These are phyloP conservation scores for Thalassaphorura encarpata DNA, from an alignment of 1,140 invertebrate species.

Conservation along the genomic window DNA sequence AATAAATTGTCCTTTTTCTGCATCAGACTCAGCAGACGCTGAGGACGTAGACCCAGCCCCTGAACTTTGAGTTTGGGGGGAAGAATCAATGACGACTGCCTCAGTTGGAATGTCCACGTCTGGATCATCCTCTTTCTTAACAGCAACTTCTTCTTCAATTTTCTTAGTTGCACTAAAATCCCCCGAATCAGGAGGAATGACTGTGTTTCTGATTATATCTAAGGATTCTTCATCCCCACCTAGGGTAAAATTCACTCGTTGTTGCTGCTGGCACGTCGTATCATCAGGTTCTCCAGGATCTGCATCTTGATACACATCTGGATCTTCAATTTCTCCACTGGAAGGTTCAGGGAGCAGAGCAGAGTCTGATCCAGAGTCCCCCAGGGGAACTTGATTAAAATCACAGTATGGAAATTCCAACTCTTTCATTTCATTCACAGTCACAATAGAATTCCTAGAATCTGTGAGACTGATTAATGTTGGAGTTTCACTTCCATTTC, in stretches of 20 bases:
- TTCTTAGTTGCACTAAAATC: not conserved
- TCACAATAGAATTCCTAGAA: too few relatives aligned
- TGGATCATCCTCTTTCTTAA: not conserved
- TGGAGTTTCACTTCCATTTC: too few relatives aligned
- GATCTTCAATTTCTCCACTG: not conserved
- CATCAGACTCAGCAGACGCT: not conserved
- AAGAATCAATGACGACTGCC: not conserved
- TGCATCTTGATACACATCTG: not conserved
- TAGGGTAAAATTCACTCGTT: too few relatives aligned
- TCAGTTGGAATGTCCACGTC: not conserved
- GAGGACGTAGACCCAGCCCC: not conserved
- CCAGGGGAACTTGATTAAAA: too few relatives aligned
- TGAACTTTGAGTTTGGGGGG: not conserved
- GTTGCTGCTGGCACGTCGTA: too few relatives aligned
- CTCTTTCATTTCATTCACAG: too few relatives aligned
- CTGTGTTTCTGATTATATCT: not conserved
- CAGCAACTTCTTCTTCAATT: not conserved
- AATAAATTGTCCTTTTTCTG: conserved; percentile 10
- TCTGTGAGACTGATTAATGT: too few relatives aligned
- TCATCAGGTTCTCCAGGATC: not conserved
- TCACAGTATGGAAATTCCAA: too few relatives aligned
- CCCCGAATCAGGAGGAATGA: not conserved
- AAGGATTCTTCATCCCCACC: not conserved
- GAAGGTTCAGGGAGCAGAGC: not conserved
- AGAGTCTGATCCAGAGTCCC: not conserved